These are phyloP conservation scores for Coendou prehensilis DNA, from an alignment of 2,797 vertebrate genomes.

Conservation along the genomic window DNA sequence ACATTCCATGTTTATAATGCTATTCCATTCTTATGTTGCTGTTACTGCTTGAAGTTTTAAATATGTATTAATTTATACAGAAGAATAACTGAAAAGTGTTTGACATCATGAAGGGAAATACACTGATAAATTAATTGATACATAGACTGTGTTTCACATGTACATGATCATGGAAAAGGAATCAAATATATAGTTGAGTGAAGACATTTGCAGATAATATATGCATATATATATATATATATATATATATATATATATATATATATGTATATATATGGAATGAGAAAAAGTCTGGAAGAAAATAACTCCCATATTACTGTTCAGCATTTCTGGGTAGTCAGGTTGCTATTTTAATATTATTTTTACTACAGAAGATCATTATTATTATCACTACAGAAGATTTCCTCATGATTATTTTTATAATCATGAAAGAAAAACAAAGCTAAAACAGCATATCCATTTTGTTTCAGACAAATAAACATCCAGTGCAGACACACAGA, in stretches of 20 bases:
- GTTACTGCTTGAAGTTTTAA: constrained; percentile 58
- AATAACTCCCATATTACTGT: constrained; percentile 53
- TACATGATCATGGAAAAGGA: constrained; percentile 37
- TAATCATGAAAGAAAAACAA: constrained; percentile 63
- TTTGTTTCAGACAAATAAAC: constrained; percentile 61
- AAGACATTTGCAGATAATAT: constrained; percentile 16
- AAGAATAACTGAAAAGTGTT: constrained; percentile 70
- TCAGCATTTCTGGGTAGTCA: constrained; percentile 63
- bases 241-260: not conserved
- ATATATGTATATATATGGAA: not conserved
- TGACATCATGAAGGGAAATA: not conserved
- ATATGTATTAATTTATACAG: constrained; percentile 59
- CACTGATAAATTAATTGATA: constrained; percentile 9
- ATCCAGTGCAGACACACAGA: not conserved
- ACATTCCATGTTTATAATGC: constrained; percentile 37
- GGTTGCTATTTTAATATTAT: constrained; percentile 49
- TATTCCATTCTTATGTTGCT: constrained; percentile 8
- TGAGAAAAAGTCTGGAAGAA: constrained; percentile 31
- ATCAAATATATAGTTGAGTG: constrained; percentile 30
- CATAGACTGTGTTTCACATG: not conserved
- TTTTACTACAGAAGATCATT: not conserved
- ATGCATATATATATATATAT: not conserved
- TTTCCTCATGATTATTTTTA: constrained; percentile 47
- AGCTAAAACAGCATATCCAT: constrained; percentile 27
- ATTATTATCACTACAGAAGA: constrained; percentile 1